Evolutionary conservation across 2,797 vertebrate species (phyloP).

Genomic region (Parambassis ranga): DNA sequence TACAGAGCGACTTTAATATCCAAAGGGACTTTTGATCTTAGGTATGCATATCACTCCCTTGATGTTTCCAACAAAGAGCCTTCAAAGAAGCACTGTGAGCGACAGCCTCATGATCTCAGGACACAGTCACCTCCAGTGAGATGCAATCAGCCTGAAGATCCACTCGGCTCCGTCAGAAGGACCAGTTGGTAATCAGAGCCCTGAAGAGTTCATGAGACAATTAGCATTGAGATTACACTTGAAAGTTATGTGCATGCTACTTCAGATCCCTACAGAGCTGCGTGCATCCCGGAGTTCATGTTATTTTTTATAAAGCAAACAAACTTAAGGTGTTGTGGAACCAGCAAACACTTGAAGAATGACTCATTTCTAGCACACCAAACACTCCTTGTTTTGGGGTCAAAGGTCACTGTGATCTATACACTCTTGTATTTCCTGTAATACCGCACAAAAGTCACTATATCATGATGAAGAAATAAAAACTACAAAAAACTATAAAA

Average conservation of each 20-base stretch:
- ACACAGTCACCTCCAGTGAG: slow-evolving; percentile 42
- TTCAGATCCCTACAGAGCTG: slow-evolving; percentile 7
- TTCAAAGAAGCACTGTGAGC: slow-evolving; percentile 36
- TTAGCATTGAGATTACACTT: slow-evolving; percentile 51
- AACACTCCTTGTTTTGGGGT: not conserved
- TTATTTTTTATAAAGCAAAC: slow-evolving; percentile 34
- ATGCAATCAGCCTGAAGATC: slow-evolving; percentile 58
- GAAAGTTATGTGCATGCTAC: slow-evolving; percentile 4
- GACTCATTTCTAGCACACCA: not conserved
- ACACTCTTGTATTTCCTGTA: no score
- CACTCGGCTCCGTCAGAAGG: slow-evolving; percentile 52
- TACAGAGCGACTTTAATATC: not conserved
- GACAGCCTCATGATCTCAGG: slow-evolving; percentile 39
- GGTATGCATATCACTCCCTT: slow-evolving; percentile 11
- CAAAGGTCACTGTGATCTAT: no score
- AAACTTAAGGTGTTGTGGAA: slow-evolving; percentile 26
- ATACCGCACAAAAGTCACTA: no score
- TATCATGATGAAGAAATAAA: no score
- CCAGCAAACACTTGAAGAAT: not conserved
- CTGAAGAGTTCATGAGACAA: slow-evolving; percentile 36
- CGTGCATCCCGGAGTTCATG: slow-evolving; percentile 17
- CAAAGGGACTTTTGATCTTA: slow-evolving; percentile 2
- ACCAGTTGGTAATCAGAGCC: slow-evolving; percentile 57
- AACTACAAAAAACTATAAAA: no score
- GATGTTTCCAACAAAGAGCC: slow-evolving; percentile 25